Evolutionary conservation across 2,797 vertebrate genomes (phyloP).

Genomic region (Takifugu rubripes): DNA sequence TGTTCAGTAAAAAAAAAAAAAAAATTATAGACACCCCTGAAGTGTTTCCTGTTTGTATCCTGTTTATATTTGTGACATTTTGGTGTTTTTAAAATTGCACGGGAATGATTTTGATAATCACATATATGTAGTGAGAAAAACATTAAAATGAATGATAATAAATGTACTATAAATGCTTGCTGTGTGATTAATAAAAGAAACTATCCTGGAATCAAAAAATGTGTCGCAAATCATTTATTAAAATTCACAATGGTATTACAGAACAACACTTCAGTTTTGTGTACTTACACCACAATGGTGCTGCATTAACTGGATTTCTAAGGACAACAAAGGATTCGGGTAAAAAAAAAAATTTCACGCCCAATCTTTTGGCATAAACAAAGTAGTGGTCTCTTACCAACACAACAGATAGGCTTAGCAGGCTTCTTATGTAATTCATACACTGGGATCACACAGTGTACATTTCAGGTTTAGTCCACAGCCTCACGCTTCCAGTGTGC

Average conservation of each 20-base stretch:
- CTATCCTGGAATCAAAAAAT: slow-evolving; percentile 77
- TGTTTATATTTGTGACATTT: slow-evolving; percentile 67
- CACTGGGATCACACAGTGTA: slow-evolving; percentile 6
- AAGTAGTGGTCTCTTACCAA: slow-evolving; percentile 16
- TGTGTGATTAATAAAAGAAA: slow-evolving; percentile 86
- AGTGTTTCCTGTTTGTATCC: slow-evolving; percentile 43
- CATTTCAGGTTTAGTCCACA: slow-evolving; percentile 16
- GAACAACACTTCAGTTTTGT: slow-evolving; percentile 35
- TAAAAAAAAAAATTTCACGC: slow-evolving; percentile 1
- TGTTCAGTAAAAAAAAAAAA: slow-evolving; percentile 49
- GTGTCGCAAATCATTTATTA: slow-evolving; percentile 22
- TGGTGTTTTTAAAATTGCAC: slow-evolving; percentile 79
- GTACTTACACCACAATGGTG: slow-evolving; percentile 19
- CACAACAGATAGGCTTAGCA: slow-evolving; percentile 16
- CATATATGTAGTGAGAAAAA: slow-evolving; percentile 19
- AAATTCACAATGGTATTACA: slow-evolving; percentile 5
- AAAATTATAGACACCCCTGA: slow-evolving; percentile 11
- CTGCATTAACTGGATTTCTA: slow-evolving; percentile 13
- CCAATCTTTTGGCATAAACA: slow-evolving; percentile 10
- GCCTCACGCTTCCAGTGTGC: slow-evolving; percentile 18
- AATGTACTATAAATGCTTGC: slow-evolving; percentile 65
- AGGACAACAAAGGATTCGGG: slow-evolving; percentile 39
- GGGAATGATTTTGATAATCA: slow-evolving; percentile 73
- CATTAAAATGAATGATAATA: slow-evolving; percentile 40
- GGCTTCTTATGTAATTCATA: slow-evolving; percentile 30